These are phyloP conservation scores for Halcyon smyrnensis DNA, from an alignment of 2,797 vertebrate genomes.

Conservation along the genomic window DNA sequence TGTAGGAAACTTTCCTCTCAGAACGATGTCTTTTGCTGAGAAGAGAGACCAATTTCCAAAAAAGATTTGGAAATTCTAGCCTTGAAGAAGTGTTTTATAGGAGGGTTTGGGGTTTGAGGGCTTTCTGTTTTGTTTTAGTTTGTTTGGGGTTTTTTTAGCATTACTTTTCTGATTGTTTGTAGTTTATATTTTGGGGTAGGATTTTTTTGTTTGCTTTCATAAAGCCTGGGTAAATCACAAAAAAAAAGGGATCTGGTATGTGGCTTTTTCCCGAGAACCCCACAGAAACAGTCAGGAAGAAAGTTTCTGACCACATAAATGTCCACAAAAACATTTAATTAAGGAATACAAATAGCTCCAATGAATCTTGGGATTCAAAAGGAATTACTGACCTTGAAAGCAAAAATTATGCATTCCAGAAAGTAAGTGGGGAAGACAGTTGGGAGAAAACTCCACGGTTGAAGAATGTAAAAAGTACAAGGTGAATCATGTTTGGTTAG, in stretches of 20 bases:
- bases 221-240: background rate
- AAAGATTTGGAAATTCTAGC: background rate
- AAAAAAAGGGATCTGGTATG: background rate
- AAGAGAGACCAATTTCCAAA: background rate
- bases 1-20: background rate
- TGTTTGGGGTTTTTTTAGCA: background rate
- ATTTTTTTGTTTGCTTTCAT: background rate
- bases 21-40: background rate
- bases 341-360: background rate
- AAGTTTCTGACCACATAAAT: background rate
- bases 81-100: background rate
- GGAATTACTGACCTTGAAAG: background rate
- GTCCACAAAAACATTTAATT: background rate
- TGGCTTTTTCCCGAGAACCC: background rate
- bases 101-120: background rate
- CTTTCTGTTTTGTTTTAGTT: background rate
- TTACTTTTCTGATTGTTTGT: background rate
- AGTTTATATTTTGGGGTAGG: background rate
- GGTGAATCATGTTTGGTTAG: background rate
- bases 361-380: background rate
- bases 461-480: background rate
- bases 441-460: background rate
- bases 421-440: fast-evolving
- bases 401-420: background rate
- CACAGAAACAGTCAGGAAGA: background rate